Base-by-base conservation (phyloP, 2,888 invertebrate genomes). In the Reticulitermes lucifugus region DNA sequence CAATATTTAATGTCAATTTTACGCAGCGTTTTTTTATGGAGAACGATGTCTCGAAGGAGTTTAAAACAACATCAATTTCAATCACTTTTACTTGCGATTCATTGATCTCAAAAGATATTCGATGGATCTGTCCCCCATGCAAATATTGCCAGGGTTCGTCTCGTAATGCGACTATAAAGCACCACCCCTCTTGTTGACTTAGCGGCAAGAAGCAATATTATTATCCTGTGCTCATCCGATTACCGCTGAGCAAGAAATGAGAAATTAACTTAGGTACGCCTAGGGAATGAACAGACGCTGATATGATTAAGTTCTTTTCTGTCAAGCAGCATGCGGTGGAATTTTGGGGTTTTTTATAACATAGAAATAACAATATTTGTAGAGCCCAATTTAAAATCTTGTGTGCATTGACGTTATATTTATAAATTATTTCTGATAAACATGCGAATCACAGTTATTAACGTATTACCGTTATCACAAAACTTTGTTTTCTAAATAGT, bases 131-230 rank as follows among this genome's bases (percentile, higher is more conserved):
- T n/a, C 73, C 41, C 73, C 29, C 73, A 41, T 73, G 73, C 41
- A 73, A 73, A 73, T 41, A 73, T 41, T 46, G 43, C 21, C 43
- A 46, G n/a, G 46, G 77, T 73, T 55, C 55, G 55, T 18, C 55
- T 18, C 55, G 55, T 65, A 65, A 65, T 65, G 65, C 65, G 65
- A n/a, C 65, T n/a, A 65, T 65, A 77, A 77, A 21, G 46, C 77
- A n/a, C 46, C 77, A 43, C 46, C 77, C 77, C 77, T 25, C 77
- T 43, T 77, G 77, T 77, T 77, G 77, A 77, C 77, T 46, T 77
- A 46, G 43, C 77, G n/a, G 43, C 22, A 77, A 77, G 46, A 77
- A 77, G 77, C 77, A 77, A 77, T 77, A 77, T 77, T 77, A 77
- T 77, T 77, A 77, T 77, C 73, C 73, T 18, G 25, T 41, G 41